Percentiles rank a stretch among this genome's conserved stretches.
Evolutionary conservation across 2,113 vertebrate species (phyloP).

Genomic region (Psilopsiagon aurifrons): DNA sequence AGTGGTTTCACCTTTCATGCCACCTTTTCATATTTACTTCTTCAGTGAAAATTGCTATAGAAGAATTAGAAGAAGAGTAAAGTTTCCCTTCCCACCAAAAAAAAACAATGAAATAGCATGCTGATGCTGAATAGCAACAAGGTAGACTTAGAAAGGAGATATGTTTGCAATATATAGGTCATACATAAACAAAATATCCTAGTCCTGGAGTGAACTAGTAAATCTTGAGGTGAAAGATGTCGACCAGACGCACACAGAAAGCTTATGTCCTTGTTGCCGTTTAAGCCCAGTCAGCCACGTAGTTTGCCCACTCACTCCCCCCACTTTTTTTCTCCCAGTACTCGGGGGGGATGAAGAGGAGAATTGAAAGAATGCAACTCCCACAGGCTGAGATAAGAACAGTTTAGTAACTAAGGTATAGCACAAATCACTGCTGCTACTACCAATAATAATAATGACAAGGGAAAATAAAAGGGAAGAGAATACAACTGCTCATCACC

Average conservation of each 20-base stretch:
- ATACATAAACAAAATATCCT: background rate
- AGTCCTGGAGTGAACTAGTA: background rate
- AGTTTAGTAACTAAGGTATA: too few relatives aligned
- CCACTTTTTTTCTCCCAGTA: too few relatives aligned
- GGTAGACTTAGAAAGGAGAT: background rate
- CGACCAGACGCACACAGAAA: background rate
- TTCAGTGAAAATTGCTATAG: background rate
- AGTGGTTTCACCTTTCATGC: background rate
- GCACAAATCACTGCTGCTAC: too few relatives aligned
- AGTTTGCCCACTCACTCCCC: too few relatives aligned
- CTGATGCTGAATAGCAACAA: background rate
- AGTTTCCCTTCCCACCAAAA: background rate
- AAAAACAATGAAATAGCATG: background rate
- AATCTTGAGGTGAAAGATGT: background rate
- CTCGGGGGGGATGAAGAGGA: too few relatives aligned
- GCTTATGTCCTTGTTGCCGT: background rate
- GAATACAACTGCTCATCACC: too few relatives aligned
- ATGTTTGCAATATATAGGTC: background rate
- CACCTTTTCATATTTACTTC: background rate
- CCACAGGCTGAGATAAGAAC: too few relatives aligned
- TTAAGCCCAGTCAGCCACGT: too few relatives aligned
- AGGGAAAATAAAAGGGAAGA: too few relatives aligned
- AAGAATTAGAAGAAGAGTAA: background rate
- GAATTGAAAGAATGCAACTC: too few relatives aligned
- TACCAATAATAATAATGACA: too few relatives aligned